Evolutionary conservation across 2,888 invertebrate species (phyloP), one percentile per base, ranked within the genome.

Genomic region (Amphimallon solstitiale): DNA sequence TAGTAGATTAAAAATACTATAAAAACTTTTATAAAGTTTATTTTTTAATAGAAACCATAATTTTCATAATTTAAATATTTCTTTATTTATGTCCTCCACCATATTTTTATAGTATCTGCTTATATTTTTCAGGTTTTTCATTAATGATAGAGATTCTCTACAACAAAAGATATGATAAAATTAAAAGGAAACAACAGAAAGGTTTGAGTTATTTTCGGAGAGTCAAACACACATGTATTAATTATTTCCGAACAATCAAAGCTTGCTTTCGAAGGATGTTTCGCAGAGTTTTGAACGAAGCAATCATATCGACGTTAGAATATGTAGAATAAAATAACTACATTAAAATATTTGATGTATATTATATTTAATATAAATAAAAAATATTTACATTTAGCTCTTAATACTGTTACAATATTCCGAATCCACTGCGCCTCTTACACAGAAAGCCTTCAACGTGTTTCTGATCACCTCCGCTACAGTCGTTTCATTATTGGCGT

Each of bases 371-470:
- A 48, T 48, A 48, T 9, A 46, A 14, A 46, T 19, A 48, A 19
- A 48, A 40, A 37, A 38, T 56, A 37, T 34, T 46, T 48, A n/a
- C 21, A 54, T 38, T 59, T 66, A 67, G 23, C 14, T 37, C 17
- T 56, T 38, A 63, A 61, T 29, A 56, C 49, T 64, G 46, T 68
- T 67, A 59, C 80, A 81, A 71, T 78, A 80, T 5, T 76, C 73
- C 29, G 71, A 73, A 61, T 77, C 73, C 1, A 76, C 76, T 4
- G 76, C 76, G 3, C 75, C 76, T 46, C 74, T 72, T 56, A 66
- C 69, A 67, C 81, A 82, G 71, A 81, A 81, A n/a, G 73, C 66
- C 61, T 72, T 76, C 52, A 81, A 70, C 0, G 78, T 74, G 38
- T 73, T 70, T 29, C 71, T 72, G 6, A 82, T 72, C 17, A 76